Conservation (phyloP, 2,113 vertebrate genomes). For the Pteruthius melanotis region DNA sequence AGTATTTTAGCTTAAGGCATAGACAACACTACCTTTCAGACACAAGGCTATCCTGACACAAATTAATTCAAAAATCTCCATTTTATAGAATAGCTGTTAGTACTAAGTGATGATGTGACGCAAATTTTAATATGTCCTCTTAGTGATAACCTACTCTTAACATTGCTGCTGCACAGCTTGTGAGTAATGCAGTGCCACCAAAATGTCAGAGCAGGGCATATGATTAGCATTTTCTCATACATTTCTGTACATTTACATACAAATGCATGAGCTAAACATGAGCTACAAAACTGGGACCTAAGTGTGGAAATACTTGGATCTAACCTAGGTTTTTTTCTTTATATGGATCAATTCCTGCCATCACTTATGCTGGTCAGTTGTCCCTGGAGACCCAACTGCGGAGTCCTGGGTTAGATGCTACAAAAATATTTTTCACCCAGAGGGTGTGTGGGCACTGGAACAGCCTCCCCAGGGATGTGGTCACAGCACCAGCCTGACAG, state of each 20-base stretch:
- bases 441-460: not conserved
- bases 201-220: not conserved
- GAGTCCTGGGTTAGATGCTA: not conserved
- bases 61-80: not conserved
- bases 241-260: not conserved
- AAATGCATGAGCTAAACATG: not conserved
- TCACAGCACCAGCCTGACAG: not conserved
- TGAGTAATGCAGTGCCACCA: not conserved
- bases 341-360: not conserved
- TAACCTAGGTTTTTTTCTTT: not conserved
- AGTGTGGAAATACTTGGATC: not conserved
- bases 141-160: not conserved
- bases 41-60: not conserved
- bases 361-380: not conserved
- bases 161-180: not conserved
- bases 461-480: not conserved
- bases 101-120: not conserved
- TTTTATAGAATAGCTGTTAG: not conserved
- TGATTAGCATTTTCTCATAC: not conserved
- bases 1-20: not conserved
- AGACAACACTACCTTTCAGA: not conserved
- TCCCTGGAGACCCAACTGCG: not conserved
- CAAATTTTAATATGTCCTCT: not conserved
- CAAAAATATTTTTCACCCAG: not conserved
- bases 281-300: not conserved